Conservation (phyloP, 2,888 invertebrate genomes). For the Oligia fasciuncula region DNA sequence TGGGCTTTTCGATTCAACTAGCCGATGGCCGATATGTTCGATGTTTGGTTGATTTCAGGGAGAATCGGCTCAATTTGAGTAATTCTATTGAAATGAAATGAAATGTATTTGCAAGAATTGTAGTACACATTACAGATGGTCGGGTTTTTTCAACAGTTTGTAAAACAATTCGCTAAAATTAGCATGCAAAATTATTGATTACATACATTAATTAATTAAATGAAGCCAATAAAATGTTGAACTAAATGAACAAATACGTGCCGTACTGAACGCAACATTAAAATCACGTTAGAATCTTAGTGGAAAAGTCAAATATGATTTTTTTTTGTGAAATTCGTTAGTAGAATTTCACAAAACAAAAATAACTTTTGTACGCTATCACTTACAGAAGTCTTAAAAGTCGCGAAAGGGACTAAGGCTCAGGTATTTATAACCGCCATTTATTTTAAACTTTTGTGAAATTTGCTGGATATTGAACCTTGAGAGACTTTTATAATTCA, state of each 20-base stretch:
- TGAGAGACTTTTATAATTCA: background rate
- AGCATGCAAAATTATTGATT: too few relatives aligned
- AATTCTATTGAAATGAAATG: too few relatives aligned
- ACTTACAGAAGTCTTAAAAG: too few relatives aligned
- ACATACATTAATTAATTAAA: too few relatives aligned
- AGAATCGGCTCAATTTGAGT: background rate
- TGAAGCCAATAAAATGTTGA: background rate
- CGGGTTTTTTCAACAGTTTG: too few relatives aligned
- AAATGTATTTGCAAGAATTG: too few relatives aligned
- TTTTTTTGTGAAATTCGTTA: background rate
- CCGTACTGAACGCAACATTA: background rate
- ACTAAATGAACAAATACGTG: background rate
- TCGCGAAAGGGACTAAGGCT: background rate
- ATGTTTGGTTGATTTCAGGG: constrained; percentile 1
- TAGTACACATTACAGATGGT: too few relatives aligned
- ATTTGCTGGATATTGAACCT: background rate
- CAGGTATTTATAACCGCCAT: background rate
- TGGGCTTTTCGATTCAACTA: background rate
- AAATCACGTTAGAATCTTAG: background rate
- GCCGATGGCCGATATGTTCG: background rate
- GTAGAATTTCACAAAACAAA: too few relatives aligned
- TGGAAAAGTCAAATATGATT: background rate
- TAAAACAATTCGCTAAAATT: too few relatives aligned
- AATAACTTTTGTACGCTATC: too few relatives aligned
- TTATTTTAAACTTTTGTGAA: background rate